Base-by-base conservation (phyloP, 2,888 invertebrate species). In the Eumerus sabulonum region DNA sequence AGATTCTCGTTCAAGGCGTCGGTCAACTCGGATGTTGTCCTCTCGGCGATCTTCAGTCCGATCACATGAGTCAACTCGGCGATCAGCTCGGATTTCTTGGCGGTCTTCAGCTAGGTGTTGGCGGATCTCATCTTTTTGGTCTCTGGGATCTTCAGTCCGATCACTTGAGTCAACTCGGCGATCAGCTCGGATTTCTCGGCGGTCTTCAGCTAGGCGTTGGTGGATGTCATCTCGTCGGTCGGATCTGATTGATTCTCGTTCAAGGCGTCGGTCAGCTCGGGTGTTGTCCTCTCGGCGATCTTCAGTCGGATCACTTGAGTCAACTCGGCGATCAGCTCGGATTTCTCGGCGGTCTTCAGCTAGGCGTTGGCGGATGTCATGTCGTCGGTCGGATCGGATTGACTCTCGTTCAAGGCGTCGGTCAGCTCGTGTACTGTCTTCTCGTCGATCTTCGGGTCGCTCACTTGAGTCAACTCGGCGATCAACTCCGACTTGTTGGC, bases 371-470 rank as follows among this genome's bases (percentile, higher is more conserved):
- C 11, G 36, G 5, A 11, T 27, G 36, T 19, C 14, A n/a, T 59
- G 40, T 40, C 50, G 56, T 12, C 42, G 45, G 3, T 47, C 68
- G 11, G 36, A 5, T 36, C 36, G 36, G 36, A 36, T 11, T 9
- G 36, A 5, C 11, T 36, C 36, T n/a, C n/a, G n/a, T n/a, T n/a
- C n/a, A 11, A 9, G 36, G 36, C 36, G 36, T 36, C 11, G 36
- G 11, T n/a, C n/a, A n/a, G n/a, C n/a, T n/a, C n/a, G n/a, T n/a
- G n/a, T n/a, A n/a, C n/a, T n/a, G n/a, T 36, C 36, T 36, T 36
- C 36, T 27, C 18, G 14, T 47, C 76, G 68, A 51, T 59, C 60
- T 36, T 36, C 36, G 11, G 36, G 11, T 5, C 44, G n/a, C n/a
- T n/a, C n/a, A n/a, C n/a, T 17, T 27, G 40, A 19, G 5, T 56